Conservation (phyloP, 2,113 vertebrate species). For the Gambusia affinis region DNA sequence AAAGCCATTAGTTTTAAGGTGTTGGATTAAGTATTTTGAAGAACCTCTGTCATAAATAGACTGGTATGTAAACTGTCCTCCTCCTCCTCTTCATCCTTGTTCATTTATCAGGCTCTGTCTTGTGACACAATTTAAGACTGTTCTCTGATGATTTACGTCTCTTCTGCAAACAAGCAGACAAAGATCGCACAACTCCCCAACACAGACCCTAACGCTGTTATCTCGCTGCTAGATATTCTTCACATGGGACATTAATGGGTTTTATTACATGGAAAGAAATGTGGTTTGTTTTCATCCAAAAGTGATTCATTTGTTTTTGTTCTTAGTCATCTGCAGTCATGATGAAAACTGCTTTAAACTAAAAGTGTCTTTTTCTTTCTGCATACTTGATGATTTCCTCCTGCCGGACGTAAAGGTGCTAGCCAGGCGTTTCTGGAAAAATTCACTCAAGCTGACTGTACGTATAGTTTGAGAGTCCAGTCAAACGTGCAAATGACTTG, state of each 20-base stretch:
- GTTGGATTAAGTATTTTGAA: constrained; percentile 42
- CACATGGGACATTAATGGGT: constrained; percentile 64
- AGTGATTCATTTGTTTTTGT: constrained; percentile 62
- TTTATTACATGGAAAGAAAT: constrained; percentile 61
- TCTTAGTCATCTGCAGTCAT: constrained; percentile 50
- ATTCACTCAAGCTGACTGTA: neutral
- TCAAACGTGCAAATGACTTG: neutral
- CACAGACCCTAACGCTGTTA: constrained; percentile 49
- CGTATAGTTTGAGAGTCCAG: neutral
- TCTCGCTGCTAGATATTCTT: constrained; percentile 65
- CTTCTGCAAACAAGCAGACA: constrained; percentile 62
- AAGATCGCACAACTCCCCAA: constrained; percentile 58
- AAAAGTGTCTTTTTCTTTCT: constrained; percentile 1
- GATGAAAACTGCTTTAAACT: constrained; percentile 25
- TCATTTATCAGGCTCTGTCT: constrained; percentile 51
- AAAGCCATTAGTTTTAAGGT: constrained; percentile 12
- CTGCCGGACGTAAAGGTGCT: neutral
- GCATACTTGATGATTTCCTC: constrained; percentile 37
- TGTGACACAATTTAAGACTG: constrained; percentile 65
- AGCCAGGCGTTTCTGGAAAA: neutral
- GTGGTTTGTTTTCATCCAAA: constrained; percentile 44
- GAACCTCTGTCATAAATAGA: constrained; percentile 54
- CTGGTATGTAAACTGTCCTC: constrained; percentile 52
- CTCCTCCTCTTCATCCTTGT: constrained; percentile 17
- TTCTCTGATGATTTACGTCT: constrained; percentile 71